Percentiles rank a stretch among this genome's conserved stretches.
phyloP scores from a whole-genome alignment of 1,140 invertebrate species.

The Diprion similis region DNA sequence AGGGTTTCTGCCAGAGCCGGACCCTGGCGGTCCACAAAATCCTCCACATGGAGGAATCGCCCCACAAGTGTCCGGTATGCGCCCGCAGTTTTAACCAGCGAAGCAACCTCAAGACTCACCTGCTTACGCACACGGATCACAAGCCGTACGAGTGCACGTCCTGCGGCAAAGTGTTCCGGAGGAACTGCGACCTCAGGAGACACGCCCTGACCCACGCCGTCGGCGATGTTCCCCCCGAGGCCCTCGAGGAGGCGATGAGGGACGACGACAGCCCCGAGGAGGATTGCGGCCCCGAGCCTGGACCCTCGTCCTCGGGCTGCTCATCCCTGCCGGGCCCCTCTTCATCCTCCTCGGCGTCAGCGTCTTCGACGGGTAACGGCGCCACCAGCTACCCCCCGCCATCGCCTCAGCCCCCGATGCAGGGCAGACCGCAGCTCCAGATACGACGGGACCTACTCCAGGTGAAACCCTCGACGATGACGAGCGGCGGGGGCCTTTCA shows the following conservation, averaged over 20 bases:
- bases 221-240: slow-evolving; percentile 78
- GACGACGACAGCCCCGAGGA: slow-evolving; percentile 68
- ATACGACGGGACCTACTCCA: slow-evolving; percentile 75
- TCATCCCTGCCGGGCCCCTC: slow-evolving; percentile 24
- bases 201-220: slow-evolving; percentile 87
- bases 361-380: slow-evolving; percentile 32
- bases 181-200: slow-evolving; percentile 84
- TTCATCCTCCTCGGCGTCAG: slow-evolving; percentile 48
- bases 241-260: slow-evolving; percentile 69
- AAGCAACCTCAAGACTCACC: slow-evolving; percentile 91
- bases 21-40: slow-evolving; percentile 94
- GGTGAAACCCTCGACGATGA: slow-evolving; percentile 59
- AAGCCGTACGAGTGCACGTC: slow-evolving; percentile 93
- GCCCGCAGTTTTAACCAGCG: slow-evolving; percentile 89
- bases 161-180: slow-evolving; percentile 86
- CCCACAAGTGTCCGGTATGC: slow-evolving; percentile 91
- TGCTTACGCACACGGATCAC: slow-evolving; percentile 94
- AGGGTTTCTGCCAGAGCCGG: slow-evolving; percentile 94
- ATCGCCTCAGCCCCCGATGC: slow-evolving; percentile 40
- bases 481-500: slow-evolving; percentile 46
- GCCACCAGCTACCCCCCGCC: slow-evolving; percentile 40
- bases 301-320: slow-evolving; percentile 40
- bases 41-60: slow-evolving; percentile 90
- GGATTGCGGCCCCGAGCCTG: slow-evolving; percentile 46
- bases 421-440: slow-evolving; percentile 69